phyloP scores from a whole-genome alignment of 2,113 vertebrate species.

The Rhipidura dahli region DNA sequence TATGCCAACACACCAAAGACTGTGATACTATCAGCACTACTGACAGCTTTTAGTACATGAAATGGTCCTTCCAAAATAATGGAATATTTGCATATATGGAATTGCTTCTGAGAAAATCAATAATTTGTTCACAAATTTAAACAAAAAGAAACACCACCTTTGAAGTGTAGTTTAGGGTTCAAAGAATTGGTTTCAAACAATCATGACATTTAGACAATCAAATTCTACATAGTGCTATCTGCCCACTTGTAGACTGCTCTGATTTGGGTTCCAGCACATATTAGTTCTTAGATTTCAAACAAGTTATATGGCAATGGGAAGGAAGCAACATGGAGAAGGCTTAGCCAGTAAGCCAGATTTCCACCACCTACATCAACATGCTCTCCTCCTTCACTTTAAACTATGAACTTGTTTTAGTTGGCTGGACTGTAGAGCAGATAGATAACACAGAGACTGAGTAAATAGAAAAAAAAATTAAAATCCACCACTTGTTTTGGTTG shows the following conservation, averaged over 20 bases:
- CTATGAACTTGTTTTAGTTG: background rate
- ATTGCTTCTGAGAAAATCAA: background rate
- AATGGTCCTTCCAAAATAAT: background rate
- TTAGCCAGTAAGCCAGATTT: background rate
- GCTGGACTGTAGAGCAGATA: background rate
- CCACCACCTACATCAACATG: background rate
- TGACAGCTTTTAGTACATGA: background rate
- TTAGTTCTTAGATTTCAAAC: background rate
- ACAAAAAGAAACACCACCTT: background rate
- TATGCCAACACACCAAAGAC: background rate
- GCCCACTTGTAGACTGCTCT: background rate
- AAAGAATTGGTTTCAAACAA: background rate
- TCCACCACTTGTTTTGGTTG: background rate
- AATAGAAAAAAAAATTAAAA: background rate
- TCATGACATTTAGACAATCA: background rate
- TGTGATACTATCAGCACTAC: accelerated
- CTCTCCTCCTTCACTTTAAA: background rate
- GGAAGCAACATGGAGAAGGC: background rate
- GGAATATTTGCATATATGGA: background rate
- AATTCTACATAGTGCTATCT: background rate
- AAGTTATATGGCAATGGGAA: background rate
- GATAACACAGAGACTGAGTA: background rate
- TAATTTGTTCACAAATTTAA: background rate
- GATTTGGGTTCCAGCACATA: background rate
- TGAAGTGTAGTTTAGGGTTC: background rate